These are phyloP conservation scores for Drosophila multiciliata DNA, from an alignment of 2,888 invertebrate species.

Conservation along the genomic window DNA sequence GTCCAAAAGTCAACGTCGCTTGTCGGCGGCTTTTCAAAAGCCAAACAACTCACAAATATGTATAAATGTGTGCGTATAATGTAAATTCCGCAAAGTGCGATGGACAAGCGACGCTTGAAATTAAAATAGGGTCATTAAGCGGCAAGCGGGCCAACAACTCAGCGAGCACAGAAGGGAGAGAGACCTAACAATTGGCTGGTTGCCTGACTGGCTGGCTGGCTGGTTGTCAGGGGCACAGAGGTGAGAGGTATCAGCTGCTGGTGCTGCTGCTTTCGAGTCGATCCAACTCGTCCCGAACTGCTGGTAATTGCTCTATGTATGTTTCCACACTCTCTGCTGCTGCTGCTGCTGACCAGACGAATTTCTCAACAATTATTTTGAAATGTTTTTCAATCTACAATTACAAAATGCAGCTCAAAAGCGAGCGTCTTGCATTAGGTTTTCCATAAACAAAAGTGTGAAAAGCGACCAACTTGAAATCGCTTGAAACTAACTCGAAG, in stretches of 20 bases:
- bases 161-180: constrained; percentile 5
- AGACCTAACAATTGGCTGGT: constrained; percentile 7
- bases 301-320: constrained; percentile 50
- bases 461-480: constrained; percentile 43
- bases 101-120: constrained; percentile 78
- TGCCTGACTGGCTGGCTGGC: neutral
- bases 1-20: constrained; percentile 79
- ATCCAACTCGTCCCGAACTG: constrained; percentile 20
- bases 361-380: constrained; percentile 81
- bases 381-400: constrained; percentile 76
- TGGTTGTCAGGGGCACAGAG: constrained; percentile 16
- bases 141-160: constrained; percentile 29
- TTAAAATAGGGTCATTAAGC: constrained; percentile 81
- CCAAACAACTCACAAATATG: constrained; percentile 59
- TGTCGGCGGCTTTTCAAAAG: constrained; percentile 79
- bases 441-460: constrained; percentile 60
- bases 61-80: constrained; percentile 63
- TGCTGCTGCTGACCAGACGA: constrained; percentile 59
- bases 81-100: constrained; percentile 80
- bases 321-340: constrained; percentile 11
- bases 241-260: constrained; percentile 25
- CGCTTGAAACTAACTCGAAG: constrained; percentile 54
- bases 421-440: constrained; percentile 45
- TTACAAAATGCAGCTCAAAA: constrained; percentile 28
- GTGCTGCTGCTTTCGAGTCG: constrained; percentile 11